These are phyloP conservation scores for Erythrocercus mccallii DNA, from an alignment of 2,113 vertebrate species.

Conservation along the genomic window DNA sequence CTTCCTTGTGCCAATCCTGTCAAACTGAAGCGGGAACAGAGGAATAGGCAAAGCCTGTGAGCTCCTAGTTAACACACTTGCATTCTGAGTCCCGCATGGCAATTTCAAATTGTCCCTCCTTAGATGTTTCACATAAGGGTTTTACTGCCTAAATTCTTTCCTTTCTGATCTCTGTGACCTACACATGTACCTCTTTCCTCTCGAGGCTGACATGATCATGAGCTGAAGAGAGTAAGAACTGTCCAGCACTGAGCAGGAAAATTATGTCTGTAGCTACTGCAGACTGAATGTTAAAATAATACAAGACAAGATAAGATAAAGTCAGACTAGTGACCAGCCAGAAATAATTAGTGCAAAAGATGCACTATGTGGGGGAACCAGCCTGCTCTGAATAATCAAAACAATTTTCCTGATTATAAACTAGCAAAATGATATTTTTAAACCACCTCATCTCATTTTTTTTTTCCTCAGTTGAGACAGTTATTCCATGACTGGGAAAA, in stretches of 20 bases:
- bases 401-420: neutral
- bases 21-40: neutral
- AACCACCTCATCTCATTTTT: rapidly evolving
- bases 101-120: conserved; percentile 15
- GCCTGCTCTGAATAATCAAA: neutral
- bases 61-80: neutral
- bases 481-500: neutral
- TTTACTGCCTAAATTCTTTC: conserved; percentile 31
- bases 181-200: conserved; percentile 47
- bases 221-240: neutral
- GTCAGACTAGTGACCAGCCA: neutral
- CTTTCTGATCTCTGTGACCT: conserved; percentile 58
- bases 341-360: neutral
- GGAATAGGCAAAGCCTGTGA: neutral
- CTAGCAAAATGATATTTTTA: neutral
- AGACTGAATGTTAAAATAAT: neutral
- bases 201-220: neutral
- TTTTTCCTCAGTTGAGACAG: neutral
- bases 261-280: neutral
- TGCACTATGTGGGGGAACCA: neutral
- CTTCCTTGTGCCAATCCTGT: neutral
- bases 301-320: neutral
- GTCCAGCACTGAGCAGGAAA: neutral
- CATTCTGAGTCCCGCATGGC: neutral
- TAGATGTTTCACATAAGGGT: conserved; percentile 18